A percentile compares a stretch with the other conserved stretches of the same genome.
Evolutionary conservation across 2,797 vertebrate species (phyloP).

Genomic region (Adrianichthys oophorus): DNA sequence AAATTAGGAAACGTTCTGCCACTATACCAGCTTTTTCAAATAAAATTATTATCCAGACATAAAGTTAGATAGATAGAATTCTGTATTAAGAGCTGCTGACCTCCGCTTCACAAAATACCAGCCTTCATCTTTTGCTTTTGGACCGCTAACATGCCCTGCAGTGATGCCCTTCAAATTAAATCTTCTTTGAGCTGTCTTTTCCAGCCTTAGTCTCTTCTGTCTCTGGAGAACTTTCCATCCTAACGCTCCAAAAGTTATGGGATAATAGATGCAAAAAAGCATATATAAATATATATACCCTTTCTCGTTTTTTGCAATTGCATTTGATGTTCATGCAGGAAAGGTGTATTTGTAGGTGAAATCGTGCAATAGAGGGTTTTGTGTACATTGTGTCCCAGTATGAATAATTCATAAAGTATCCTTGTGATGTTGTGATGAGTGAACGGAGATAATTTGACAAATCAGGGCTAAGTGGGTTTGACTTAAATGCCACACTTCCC

Average conservation of each 20-base stretch:
- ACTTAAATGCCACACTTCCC: constrained; percentile 10
- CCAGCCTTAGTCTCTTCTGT: background rate
- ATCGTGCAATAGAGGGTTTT: background rate
- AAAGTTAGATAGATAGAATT: background rate
- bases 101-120: constrained; percentile 4
- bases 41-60: background rate
- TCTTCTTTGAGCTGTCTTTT: background rate
- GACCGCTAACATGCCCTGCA: background rate
- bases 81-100: constrained; percentile 13
- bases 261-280: too few relatives aligned
- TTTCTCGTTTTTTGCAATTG: too few relatives aligned
- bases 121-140: background rate
- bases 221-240: background rate
- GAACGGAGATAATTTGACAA: constrained; percentile 29
- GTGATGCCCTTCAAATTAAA: constrained; percentile 20
- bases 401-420: constrained; percentile 29
- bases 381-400: constrained; percentile 2
- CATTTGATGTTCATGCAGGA: background rate
- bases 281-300: too few relatives aligned
- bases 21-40: background rate
- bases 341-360: background rate
- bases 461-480: constrained; percentile 11
- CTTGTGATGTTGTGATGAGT: constrained; percentile 8
- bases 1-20: too few relatives aligned
- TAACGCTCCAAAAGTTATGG: too few relatives aligned